Percentiles rank a stretch among this genome's conserved stretches.
These are phyloP conservation scores for Dascyllus trimaculatus DNA, from an alignment of 2,113 vertebrate species.

Conservation along the genomic window DNA sequence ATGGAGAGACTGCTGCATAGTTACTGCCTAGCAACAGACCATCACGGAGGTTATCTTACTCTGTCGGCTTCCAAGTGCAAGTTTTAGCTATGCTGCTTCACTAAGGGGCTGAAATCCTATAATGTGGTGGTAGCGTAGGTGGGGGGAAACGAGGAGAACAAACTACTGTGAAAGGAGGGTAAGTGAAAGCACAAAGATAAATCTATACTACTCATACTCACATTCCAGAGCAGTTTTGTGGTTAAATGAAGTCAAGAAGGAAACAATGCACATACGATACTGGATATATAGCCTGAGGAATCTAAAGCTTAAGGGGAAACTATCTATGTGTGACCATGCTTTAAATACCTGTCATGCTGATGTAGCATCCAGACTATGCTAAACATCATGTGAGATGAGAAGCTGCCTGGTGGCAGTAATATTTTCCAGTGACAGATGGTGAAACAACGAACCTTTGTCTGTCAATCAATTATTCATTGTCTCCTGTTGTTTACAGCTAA, in stretches of 20 bases:
- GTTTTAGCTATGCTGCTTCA: constrained; percentile 55
- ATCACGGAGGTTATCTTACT: constrained; percentile 65
- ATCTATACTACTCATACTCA: background rate
- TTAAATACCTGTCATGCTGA: constrained; percentile 1
- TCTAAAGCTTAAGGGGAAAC: background rate
- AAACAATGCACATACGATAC: background rate
- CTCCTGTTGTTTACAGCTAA: constrained; percentile 17
- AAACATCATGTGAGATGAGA: constrained; percentile 1
- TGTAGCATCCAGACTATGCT: background rate
- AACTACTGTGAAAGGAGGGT: background rate
- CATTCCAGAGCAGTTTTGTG: background rate
- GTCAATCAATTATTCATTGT: constrained; percentile 14
- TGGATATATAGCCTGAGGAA: background rate
- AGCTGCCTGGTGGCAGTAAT: constrained; percentile 12
- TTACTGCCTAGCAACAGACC: constrained; percentile 86
- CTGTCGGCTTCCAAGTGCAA: constrained; percentile 61
- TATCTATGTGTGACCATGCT: background rate
- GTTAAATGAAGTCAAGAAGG: background rate
- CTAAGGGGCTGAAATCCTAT: constrained; percentile 11
- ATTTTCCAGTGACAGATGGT: constrained; percentile 28
- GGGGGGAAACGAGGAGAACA: constrained; percentile 10
- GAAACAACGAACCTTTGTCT: constrained; percentile 20
- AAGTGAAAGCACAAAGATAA: constrained; percentile 6
- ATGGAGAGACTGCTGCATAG: constrained; percentile 77
- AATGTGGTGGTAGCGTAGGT: constrained; percentile 16